Evolutionary conservation across 2,888 invertebrate species (phyloP).

Genomic region (Pocota personata): DNA sequence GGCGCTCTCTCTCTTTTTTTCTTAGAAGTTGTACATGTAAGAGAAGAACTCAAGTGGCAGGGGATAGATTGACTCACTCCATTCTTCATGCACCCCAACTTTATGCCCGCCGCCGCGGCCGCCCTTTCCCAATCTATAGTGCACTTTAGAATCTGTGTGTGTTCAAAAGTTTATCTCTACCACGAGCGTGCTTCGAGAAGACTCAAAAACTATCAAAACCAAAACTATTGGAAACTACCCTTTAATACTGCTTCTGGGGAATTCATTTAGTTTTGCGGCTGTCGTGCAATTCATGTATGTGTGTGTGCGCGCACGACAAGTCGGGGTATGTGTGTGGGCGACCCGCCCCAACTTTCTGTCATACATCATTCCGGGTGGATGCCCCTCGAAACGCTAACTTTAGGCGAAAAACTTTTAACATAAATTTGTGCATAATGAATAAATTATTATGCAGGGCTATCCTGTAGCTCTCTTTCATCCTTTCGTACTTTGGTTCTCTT

Average conservation of each 20-base stretch:
- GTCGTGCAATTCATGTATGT: slow-evolving; percentile 6
- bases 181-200: slow-evolving; percentile 56
- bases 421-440: slow-evolving; percentile 77
- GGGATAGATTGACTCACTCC: slow-evolving; percentile 63
- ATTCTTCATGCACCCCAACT: slow-evolving; percentile 46
- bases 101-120: not conserved
- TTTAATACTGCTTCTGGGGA: slow-evolving; percentile 65
- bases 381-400: slow-evolving; percentile 68
- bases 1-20: not conserved
- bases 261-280: slow-evolving; percentile 67
- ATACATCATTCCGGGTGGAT: slow-evolving; percentile 73
- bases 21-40: not conserved
- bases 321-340: slow-evolving; percentile 22
- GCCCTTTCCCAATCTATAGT: slow-evolving; percentile 4
- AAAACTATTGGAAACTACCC: slow-evolving; percentile 65
- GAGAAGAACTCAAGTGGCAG: slow-evolving; percentile 20
- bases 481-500: slow-evolving; percentile 53
- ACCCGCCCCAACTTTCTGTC: slow-evolving; percentile 68
- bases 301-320: slow-evolving; percentile 4
- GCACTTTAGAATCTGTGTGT: slow-evolving; percentile 54
- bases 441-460: slow-evolving; percentile 75
- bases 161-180: slow-evolving; percentile 29
- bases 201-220: slow-evolving; percentile 57
- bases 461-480: slow-evolving; percentile 42
- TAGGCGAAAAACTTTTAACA: slow-evolving; percentile 75